Conservation (phyloP, 2,888 invertebrate species). For the Arge pagana region DNA sequence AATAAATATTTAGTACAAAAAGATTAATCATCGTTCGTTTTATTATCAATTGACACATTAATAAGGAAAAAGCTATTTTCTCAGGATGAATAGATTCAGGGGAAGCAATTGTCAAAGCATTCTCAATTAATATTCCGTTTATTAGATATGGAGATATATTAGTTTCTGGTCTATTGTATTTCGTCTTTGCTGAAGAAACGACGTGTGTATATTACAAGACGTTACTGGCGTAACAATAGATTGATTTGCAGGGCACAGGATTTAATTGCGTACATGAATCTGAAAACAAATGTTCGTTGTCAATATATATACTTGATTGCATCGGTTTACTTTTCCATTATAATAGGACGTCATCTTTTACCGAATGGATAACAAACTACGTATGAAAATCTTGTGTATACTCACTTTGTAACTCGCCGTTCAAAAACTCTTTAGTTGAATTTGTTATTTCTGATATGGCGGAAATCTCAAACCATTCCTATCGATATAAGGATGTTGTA, state of each 20-base stretch:
- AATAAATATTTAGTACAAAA: too few relatives aligned
- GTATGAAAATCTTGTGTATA: too few relatives aligned
- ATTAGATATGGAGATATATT: conserved; percentile 6
- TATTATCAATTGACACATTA: too few relatives aligned
- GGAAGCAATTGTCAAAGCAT: too few relatives aligned
- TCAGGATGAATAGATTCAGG: too few relatives aligned
- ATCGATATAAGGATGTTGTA: too few relatives aligned
- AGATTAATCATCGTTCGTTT: too few relatives aligned
- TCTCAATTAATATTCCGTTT: conserved; percentile 6
- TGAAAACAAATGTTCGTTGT: not conserved
- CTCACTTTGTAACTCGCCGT: not conserved
- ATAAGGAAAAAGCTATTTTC: too few relatives aligned
- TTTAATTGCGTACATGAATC: not conserved
- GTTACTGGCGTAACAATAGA: conserved; percentile 28
- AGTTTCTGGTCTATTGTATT: conserved; percentile 31
- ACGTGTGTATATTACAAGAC: conserved; percentile 26
- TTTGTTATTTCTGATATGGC: not conserved
- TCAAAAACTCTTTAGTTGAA: not conserved
- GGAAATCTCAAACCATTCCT: conserved; percentile 8
- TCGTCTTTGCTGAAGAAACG: conserved; percentile 36
- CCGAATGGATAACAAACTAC: too few relatives aligned
- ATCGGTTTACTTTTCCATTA: too few relatives aligned
- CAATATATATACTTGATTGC: not conserved
- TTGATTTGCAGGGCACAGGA: conserved; percentile 23
- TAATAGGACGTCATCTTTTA: too few relatives aligned